Evolutionary conservation across 2,113 vertebrate species (phyloP), one percentile per base, ranked within the genome.

Genomic region (Amazona guildingii): DNA sequence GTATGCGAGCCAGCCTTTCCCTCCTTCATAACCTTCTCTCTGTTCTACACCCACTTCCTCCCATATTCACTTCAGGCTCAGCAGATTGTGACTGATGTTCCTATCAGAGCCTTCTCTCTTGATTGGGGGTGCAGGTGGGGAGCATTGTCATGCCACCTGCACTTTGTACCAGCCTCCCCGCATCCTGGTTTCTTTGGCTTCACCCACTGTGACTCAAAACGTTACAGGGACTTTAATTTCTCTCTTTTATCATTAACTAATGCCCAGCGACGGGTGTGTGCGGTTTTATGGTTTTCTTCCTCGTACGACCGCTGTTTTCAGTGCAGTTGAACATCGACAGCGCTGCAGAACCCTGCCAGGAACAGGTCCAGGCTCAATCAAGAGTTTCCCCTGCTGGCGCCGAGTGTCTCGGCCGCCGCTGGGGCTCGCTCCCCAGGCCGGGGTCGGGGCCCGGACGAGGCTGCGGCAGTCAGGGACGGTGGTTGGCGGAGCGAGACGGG

Each of bases 261-360:
- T 18, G 18, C 28, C 27, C 41, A 11, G 48, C 29, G 29, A 8
- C 0, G 7, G 17, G 31, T 6, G 29, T 5, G 2, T 2, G 55
- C 4, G 5, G 6, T 9, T 43, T n/a, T 11, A 17, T 1, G 3
- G 3, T 2, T 49, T 31, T 31, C 10, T 46, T 29, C 17, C n/a
- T 49, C 18, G 2, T 0, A 4, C 15, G 15, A 11, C 4, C 27
- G 1, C 15, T 23, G 1, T 25, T 37, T 24, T 17, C n/a, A 8
- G 5, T 4, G 44, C 2, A 10, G 31, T 2, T 20, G 41, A 31
- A 16, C 17, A 9, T 1, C 9, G 24, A 3, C 33, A 29, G 23
- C 7, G 23, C 51, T 12, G 35, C 28, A 8, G 10, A 27, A 9
- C 19, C 24, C 9, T 7, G 31, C 49, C 16, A 24, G 10, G 19